phyloP scores from a whole-genome alignment of 35 echinoderm and acorn worm genomes.

The Ophioderma brevispina region DNA sequence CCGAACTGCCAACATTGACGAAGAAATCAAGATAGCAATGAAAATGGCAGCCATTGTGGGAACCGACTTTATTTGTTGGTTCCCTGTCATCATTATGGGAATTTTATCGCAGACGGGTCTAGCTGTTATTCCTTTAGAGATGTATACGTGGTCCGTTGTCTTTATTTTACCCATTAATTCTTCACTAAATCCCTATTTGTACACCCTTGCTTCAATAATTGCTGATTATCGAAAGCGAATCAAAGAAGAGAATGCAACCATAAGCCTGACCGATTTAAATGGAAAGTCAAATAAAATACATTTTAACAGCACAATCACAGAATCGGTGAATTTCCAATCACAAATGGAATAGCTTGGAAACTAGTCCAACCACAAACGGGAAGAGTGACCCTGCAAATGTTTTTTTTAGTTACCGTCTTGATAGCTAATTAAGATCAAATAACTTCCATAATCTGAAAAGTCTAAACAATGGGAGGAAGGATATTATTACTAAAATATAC shows the following conservation, averaged over 20 bases:
- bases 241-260: background rate
- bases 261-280: background rate
- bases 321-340: background rate
- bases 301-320: background rate
- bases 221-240: background rate
- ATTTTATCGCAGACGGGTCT: conserved; percentile 33
- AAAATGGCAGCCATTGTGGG: conserved; percentile 52
- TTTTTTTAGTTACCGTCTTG: too few species aligned
- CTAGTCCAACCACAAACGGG: too few species aligned
- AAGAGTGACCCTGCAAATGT: too few species aligned
- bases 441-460: too few species aligned
- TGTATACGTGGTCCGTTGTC: conserved; percentile 60
- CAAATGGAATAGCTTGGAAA: conserved; percentile 11
- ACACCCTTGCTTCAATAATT: conserved; percentile 29
- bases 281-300: background rate
- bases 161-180: conserved; percentile 58
- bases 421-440: too few species aligned
- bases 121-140: background rate
- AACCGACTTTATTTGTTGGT: conserved; percentile 51
- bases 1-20: background rate
- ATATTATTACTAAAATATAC: too few species aligned
- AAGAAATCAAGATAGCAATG: conserved; percentile 35
- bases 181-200: conserved; percentile 34
- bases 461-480: too few species aligned
- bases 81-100: conserved; percentile 60